Percentiles rank a stretch among this genome's conserved stretches.
Conservation (phyloP, 2,113 vertebrate species). For the Actinemys pallida region DNA sequence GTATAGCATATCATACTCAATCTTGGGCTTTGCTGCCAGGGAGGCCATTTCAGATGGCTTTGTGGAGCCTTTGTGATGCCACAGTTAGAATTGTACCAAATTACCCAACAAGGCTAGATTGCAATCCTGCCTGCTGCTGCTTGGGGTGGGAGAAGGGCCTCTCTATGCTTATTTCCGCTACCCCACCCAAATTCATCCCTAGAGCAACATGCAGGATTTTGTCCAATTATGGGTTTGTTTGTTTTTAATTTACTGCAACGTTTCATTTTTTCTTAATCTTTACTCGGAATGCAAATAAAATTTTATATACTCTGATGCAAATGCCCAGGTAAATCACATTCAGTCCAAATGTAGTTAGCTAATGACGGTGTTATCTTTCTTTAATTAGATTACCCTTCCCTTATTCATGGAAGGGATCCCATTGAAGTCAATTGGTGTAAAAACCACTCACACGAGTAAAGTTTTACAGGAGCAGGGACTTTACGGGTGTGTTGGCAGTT, state of each 20-base stretch:
- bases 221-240: not conserved
- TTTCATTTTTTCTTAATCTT: conserved; percentile 19
- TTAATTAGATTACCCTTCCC: not conserved
- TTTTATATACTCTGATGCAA: not conserved
- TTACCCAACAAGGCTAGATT: not conserved
- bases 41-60: not conserved
- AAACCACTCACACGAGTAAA: not conserved
- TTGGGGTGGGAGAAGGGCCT: not conserved
- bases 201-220: not conserved
- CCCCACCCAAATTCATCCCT: not conserved
- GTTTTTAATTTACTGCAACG: not conserved
- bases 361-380: not conserved
- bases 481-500: not conserved
- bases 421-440: not conserved
- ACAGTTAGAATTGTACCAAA: not conserved
- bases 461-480: not conserved
- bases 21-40: not conserved
- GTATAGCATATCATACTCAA: not conserved
- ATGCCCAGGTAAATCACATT: not conserved
- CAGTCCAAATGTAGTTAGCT: not conserved
- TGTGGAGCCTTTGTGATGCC: not conserved
- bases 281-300: not conserved
- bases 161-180: not conserved
- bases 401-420: not conserved
- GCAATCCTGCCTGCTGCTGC: not conserved